phyloP scores from a whole-genome alignment of 2,113 vertebrate species.

The Mormoops blainvillei region DNA sequence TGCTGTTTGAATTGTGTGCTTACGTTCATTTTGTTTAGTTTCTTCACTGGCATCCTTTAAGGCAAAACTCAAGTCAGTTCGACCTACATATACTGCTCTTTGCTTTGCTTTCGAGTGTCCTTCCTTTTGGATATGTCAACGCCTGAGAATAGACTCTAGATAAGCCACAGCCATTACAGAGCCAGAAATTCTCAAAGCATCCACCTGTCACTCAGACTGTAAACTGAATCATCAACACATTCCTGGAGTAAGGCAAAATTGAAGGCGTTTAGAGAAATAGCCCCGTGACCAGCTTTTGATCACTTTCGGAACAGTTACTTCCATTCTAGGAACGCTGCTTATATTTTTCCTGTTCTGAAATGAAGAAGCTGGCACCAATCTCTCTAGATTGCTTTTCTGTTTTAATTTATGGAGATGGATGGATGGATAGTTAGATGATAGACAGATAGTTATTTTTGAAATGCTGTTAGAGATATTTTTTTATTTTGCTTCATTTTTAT shows the following conservation, averaged over 20 bases:
- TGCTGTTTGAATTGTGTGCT: background rate
- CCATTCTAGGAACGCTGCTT: background rate
- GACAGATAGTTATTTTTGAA: background rate
- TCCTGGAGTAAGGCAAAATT: background rate
- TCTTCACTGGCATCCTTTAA: background rate
- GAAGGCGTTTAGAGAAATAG: background rate
- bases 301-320: background rate
- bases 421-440: background rate
- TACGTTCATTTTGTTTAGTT: background rate
- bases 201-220: background rate
- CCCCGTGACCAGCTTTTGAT: background rate
- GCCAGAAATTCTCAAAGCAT: background rate
- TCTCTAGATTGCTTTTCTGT: background rate
- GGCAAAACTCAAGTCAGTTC: background rate
- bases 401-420: background rate
- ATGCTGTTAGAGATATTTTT: background rate
- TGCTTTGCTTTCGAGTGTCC: background rate
- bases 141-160: background rate
- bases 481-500: background rate
- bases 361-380: background rate
- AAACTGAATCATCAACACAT: background rate
- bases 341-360: background rate
- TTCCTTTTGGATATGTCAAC: background rate
- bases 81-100: background rate
- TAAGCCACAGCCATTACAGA: background rate